Percentiles rank a stretch among this genome's conserved stretches.
Conservation (phyloP, 2,113 vertebrate species). For the Ardeotis arabs region DNA sequence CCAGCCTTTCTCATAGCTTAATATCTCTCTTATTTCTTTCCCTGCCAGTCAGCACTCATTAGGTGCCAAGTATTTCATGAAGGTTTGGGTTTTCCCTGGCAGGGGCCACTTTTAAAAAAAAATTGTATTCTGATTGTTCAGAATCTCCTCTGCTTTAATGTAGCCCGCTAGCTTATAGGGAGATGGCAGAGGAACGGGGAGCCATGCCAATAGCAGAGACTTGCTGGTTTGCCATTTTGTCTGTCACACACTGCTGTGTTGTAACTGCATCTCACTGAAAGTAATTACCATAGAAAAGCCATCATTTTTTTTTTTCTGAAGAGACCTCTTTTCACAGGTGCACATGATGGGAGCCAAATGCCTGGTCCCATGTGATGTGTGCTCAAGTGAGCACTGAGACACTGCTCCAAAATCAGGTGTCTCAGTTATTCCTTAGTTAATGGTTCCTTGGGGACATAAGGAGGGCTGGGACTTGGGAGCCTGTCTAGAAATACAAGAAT, state of each 20-base stretch:
- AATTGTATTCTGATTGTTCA: neutral
- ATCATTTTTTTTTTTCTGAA: neutral
- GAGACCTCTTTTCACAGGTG: neutral
- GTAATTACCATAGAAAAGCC: neutral
- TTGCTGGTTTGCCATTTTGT: neutral
- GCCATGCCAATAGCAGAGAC: neutral
- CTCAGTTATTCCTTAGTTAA: neutral
- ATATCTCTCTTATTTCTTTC: neutral
- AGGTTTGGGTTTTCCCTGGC: neutral
- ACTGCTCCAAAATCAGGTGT: neutral
- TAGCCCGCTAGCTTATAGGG: neutral
- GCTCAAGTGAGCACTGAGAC: neutral
- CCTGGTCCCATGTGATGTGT: rapidly evolving
- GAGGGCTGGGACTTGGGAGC: neutral
- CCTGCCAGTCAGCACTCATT: neutral
- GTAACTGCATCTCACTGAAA: neutral
- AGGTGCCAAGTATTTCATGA: neutral
- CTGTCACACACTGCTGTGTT: neutral
- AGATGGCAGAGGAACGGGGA: neutral
- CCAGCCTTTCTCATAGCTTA: neutral
- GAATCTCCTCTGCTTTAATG: neutral
- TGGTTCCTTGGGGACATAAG: neutral
- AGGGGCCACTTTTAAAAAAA: rapidly evolving
- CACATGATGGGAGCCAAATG: neutral
- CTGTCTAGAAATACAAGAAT: neutral